Conservation (phyloP, 2,113 vertebrate genomes). For the Camelus dromedarius region DNA sequence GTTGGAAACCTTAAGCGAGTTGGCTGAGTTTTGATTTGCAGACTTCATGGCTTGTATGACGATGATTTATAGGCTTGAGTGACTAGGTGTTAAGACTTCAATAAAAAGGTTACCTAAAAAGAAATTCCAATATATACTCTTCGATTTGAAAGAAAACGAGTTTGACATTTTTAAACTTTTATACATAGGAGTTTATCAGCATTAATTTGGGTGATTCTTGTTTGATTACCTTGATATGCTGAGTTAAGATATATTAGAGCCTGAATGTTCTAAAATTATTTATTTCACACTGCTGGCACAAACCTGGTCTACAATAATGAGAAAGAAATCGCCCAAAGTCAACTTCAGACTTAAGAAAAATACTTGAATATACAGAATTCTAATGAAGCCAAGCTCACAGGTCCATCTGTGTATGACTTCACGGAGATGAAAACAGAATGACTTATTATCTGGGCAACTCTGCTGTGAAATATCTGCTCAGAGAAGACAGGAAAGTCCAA, state of each 20-base stretch:
- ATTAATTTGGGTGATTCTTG: slow-evolving; percentile 28
- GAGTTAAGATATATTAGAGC: slow-evolving; percentile 19
- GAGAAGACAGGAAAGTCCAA: neutral
- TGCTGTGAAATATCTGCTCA: neutral
- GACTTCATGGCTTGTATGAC: neutral
- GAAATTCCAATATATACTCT: neutral
- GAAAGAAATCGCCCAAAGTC: slow-evolving; percentile 31
- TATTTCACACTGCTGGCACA: neutral
- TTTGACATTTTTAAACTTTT: neutral
- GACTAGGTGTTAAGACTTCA: neutral
- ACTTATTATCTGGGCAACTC: neutral
- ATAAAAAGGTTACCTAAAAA: slow-evolving; percentile 46
- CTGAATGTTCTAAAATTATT: slow-evolving; percentile 26
- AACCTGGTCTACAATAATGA: neutral
- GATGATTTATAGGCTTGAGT: neutral
- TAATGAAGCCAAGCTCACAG: neutral
- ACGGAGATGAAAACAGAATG: neutral
- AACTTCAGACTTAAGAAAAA: slow-evolving; percentile 46
- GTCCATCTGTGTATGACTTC: neutral
- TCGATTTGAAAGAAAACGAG: slow-evolving; percentile 27
- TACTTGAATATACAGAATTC: neutral
- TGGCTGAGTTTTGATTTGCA: neutral
- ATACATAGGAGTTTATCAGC: neutral
- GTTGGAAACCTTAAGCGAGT: neutral
- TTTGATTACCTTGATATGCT: slow-evolving; percentile 7